A percentile compares a stretch with the other conserved stretches of the same genome.
phyloP scores from a whole-genome alignment of 2,113 vertebrate genomes.

The Nannobrachium achirus region DNA sequence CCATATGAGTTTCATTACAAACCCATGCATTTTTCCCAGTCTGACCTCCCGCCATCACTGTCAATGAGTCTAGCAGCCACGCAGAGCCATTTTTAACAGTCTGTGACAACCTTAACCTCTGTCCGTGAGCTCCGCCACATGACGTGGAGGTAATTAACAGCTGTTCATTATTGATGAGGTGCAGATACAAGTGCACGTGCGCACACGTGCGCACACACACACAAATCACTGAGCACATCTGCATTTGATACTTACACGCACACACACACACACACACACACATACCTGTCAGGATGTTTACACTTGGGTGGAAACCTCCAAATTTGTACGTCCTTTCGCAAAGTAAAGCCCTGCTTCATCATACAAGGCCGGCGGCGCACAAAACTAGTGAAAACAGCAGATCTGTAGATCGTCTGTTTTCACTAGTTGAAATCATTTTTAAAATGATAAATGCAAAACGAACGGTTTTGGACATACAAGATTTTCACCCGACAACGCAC shows the following conservation, averaged over 20 bases:
- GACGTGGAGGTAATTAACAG: conserved; percentile 67
- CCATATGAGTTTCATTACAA: conserved; percentile 60
- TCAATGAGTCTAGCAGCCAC: conserved; percentile 49
- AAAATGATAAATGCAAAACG: too few species aligned
- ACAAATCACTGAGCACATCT: conserved; percentile 55
- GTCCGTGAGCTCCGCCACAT: conserved; percentile 50
- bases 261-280: conserved; percentile 13
- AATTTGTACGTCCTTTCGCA: too few species aligned
- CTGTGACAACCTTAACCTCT: conserved; percentile 56
- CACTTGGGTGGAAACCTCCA: too few species aligned
- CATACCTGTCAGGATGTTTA: conserved; percentile 5
- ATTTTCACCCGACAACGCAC: too few species aligned
- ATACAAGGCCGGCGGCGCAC: too few species aligned
- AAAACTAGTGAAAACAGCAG: too few species aligned
- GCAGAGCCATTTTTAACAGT: conserved; percentile 65
- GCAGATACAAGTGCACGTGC: conserved; percentile 54
- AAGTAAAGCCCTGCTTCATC: too few species aligned
- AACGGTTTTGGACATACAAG: too few species aligned
- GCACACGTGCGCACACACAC: conserved; percentile 11
- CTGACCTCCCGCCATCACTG: conserved; percentile 57
- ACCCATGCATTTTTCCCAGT: conserved; percentile 50
- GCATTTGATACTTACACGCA: conserved; percentile 14
- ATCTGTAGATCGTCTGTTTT: too few species aligned
- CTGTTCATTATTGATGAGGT: conserved; percentile 71
- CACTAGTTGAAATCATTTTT: too few species aligned